Percentiles rank a stretch among this genome's conserved stretches.
Evolutionary conservation across 1,140 invertebrate genomes (phyloP).

Genomic region (Carposina sasakii): DNA sequence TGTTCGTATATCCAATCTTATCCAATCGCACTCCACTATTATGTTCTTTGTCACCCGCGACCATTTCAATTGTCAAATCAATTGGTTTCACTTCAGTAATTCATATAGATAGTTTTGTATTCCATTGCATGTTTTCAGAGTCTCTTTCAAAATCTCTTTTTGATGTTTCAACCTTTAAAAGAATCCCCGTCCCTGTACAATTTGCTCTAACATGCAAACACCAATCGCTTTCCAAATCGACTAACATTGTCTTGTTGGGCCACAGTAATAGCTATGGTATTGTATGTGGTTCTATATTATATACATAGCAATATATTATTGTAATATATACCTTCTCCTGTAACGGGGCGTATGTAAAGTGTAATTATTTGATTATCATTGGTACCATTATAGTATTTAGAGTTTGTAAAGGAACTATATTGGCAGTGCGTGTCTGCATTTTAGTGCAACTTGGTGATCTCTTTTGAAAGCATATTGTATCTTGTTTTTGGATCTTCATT

Average conservation of each 20-base stretch:
- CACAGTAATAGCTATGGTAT: constrained; percentile 63
- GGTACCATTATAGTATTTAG: constrained; percentile 40
- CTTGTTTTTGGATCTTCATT: constrained; percentile 10
- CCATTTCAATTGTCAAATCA: no score
- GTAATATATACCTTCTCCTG: constrained; percentile 65
- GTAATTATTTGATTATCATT: constrained; percentile 41
- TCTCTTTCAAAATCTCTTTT: constrained; percentile 11
- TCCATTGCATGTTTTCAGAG: constrained; percentile 40
- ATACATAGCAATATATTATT: constrained; percentile 55
- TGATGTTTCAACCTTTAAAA: constrained; percentile 10
- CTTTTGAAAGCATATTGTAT: constrained; percentile 57
- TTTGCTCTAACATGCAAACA: constrained; percentile 75
- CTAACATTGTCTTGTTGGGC: constrained; percentile 70
- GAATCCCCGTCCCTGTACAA: constrained; percentile 49
- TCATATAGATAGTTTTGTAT: not conserved
- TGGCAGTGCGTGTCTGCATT: constrained; percentile 73
- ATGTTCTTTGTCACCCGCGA: no score
- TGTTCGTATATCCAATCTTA: no score
- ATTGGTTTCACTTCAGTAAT: no score
- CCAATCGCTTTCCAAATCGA: constrained; percentile 72
- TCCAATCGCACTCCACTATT: no score
- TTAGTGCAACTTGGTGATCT: constrained; percentile 70
- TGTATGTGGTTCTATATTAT: constrained; percentile 69
- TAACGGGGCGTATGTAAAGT: constrained; percentile 47
- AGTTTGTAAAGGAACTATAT: constrained; percentile 41